phyloP scores from a whole-genome alignment of 2,888 invertebrate species.

The Melinaea marsaeus region DNA sequence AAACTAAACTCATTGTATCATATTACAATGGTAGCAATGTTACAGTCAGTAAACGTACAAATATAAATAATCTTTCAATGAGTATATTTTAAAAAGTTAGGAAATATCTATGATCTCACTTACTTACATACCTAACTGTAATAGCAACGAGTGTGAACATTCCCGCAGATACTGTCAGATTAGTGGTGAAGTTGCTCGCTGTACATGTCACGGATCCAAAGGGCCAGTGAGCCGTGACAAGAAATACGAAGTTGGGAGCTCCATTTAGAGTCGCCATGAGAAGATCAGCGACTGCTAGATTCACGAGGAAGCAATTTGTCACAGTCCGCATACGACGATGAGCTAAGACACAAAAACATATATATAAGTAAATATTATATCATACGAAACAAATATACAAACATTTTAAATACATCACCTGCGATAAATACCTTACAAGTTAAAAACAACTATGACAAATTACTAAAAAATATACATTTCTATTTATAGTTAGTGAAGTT shows the following conservation, averaged over 20 bases:
- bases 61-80: no score
- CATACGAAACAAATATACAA: no score
- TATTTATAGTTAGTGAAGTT: no score
- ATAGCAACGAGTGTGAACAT: constrained; percentile 95
- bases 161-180: constrained; percentile 92
- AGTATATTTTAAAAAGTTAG: neutral
- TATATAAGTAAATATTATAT: neutral
- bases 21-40: no score
- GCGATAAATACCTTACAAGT: no score
- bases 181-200: constrained; percentile 92
- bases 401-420: no score
- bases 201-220: constrained; percentile 91
- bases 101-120: no score
- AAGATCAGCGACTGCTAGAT: constrained; percentile 90
- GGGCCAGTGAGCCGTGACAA: constrained; percentile 91
- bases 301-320: constrained; percentile 94
- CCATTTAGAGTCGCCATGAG: constrained; percentile 92
- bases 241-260: constrained; percentile 91
- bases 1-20: no score
- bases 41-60: no score
- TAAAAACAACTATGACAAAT: no score
- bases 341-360: constrained; percentile 65
- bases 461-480: no score
- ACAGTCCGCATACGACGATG: constrained; percentile 91
- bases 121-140: constrained; percentile 91